A percentile compares a stretch with the other conserved stretches of the same genome.
These are phyloP conservation scores for Drosophila barbarae DNA, from an alignment of 2,888 invertebrate genomes.

Conservation along the genomic window DNA sequence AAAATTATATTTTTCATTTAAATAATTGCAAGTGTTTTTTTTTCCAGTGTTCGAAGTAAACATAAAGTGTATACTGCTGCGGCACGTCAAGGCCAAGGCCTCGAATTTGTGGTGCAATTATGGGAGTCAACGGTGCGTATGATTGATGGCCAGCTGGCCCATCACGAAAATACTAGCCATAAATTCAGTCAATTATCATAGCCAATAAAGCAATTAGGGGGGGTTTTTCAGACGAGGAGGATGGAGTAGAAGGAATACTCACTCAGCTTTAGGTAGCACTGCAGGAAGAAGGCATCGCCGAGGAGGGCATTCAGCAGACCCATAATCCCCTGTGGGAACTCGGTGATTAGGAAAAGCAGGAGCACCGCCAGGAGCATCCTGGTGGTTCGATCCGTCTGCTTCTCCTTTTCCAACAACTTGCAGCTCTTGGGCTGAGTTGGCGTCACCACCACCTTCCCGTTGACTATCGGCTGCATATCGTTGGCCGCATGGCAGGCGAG, in stretches of 20 bases:
- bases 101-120: conserved; percentile 22
- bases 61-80: neutral
- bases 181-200: conserved; percentile 39
- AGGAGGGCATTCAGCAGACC: conserved; percentile 88
- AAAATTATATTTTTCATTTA: neutral
- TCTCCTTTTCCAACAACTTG: conserved; percentile 80
- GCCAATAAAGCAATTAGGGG: conserved; percentile 35
- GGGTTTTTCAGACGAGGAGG: neutral
- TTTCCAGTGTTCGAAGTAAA: neutral
- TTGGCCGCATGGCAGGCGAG: conserved; percentile 81
- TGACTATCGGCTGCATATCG: conserved; percentile 78
- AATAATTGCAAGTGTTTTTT: neutral
- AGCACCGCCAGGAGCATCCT: conserved; percentile 93
- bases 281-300: conserved; percentile 87
- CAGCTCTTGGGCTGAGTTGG: conserved; percentile 73
- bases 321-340: conserved; percentile 92
- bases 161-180: conserved; percentile 19
- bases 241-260: conserved; percentile 73
- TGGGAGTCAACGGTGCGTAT: conserved; percentile 48
- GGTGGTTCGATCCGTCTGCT: conserved; percentile 91
- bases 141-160: conserved; percentile 43
- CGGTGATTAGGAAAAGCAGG: conserved; percentile 91
- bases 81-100: conserved; percentile 19
- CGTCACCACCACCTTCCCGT: conserved; percentile 76
- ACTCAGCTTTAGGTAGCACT: conserved; percentile 91